Evolutionary conservation across 2,888 invertebrate species (phyloP).

Genomic region (Notocelia uddmanniana): DNA sequence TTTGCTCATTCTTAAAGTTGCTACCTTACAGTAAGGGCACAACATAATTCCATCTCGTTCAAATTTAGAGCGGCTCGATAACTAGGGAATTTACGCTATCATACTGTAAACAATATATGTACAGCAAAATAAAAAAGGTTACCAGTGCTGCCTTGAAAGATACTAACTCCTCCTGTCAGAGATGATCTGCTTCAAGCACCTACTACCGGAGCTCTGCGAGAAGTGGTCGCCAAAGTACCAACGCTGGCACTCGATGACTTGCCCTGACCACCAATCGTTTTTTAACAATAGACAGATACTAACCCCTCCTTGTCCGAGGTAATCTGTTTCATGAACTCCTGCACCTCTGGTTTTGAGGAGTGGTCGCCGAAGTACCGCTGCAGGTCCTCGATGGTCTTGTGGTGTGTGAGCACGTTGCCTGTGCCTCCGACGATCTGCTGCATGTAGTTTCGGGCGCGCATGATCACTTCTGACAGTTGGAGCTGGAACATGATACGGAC

Average conservation of each 20-base stretch:
- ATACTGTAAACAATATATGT: no score
- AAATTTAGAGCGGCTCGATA: no score
- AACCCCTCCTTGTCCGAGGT: conserved; percentile 98
- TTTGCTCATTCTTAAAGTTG: no score
- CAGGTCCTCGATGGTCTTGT: conserved; percentile 94
- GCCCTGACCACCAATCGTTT: no score
- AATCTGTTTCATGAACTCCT: conserved; percentile 95
- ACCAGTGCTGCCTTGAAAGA: no score
- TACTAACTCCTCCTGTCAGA: no score
- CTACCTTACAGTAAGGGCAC: no score
- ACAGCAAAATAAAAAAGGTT: no score
- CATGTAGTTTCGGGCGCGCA: conserved; percentile 97
- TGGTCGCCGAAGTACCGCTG: conserved; percentile 93
- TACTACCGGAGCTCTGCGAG: neutral
- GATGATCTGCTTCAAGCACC: no score
- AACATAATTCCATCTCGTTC: no score
- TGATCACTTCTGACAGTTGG: conserved; percentile 98
- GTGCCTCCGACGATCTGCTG: conserved; percentile 95
- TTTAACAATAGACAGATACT: conserved; percentile 57
- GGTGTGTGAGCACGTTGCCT: conserved; percentile 94
- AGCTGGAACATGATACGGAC: conserved; percentile 88
- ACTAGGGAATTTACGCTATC: no score
- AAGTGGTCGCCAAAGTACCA: neutral
- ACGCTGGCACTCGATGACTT: no score
- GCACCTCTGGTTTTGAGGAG: conserved; percentile 91